These are phyloP conservation scores for Calliphora vomitoria DNA, from an alignment of 2,888 invertebrate species.

Conservation along the genomic window DNA sequence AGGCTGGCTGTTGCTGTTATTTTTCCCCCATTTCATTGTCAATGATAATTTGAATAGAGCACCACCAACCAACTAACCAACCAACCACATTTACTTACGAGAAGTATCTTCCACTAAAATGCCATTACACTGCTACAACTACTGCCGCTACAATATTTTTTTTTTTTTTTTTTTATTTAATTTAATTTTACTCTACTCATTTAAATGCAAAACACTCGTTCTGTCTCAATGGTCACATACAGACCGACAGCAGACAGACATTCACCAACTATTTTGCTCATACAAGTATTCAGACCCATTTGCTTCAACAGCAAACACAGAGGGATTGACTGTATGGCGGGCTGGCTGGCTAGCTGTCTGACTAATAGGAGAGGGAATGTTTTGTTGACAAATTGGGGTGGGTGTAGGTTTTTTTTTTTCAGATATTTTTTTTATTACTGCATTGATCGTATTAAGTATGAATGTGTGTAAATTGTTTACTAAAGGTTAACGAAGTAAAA, in stretches of 20 bases:
- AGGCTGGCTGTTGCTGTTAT: conserved; percentile 67
- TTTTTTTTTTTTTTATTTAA: neutral
- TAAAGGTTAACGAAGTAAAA: conserved; percentile 7
- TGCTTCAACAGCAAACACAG: neutral
- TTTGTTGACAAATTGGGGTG: conserved; percentile 68
- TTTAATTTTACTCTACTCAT: conserved; percentile 41
- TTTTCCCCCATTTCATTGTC: conserved; percentile 64
- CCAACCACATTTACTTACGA: conserved; percentile 5
- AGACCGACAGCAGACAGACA: conserved; percentile 48
- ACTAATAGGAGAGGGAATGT: conserved; percentile 34
- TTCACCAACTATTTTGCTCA: conserved; percentile 48
- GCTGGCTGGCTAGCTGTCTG: neutral
- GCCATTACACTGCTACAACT: conserved; percentile 12
- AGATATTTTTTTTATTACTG: neutral
- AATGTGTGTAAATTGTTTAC: conserved; percentile 42
- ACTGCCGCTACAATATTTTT: conserved; percentile 19
- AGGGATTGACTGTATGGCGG: conserved; percentile 22
- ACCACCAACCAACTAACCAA: neutral
- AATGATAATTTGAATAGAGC: conserved; percentile 60
- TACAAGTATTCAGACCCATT: conserved; percentile 28
- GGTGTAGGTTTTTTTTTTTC: conserved; percentile 11
- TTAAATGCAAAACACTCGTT: conserved; percentile 60
- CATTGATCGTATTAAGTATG: conserved; percentile 38
- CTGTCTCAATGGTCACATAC: conserved; percentile 63
- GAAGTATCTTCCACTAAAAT: conserved; percentile 34